These are phyloP conservation scores for Leptodactylus fuscus DNA, from an alignment of 2,113 vertebrate species.

Conservation along the genomic window DNA sequence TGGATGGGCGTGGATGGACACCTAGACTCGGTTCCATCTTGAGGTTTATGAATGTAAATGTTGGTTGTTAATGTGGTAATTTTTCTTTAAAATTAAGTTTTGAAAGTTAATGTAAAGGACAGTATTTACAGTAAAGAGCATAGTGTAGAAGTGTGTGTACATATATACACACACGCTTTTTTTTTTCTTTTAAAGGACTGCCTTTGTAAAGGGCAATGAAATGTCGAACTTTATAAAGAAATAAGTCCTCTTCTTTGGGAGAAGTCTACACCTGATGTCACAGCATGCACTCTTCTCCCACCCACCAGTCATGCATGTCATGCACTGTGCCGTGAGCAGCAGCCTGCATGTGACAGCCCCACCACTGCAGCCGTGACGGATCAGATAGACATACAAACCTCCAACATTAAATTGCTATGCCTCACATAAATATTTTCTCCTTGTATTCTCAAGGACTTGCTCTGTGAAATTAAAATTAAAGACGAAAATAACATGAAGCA, in stretches of 20 bases:
- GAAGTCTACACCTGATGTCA: not conserved
- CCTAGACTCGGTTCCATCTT: constrained; percentile 56
- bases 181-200: too few relatives aligned
- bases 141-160: not conserved
- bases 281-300: constrained; percentile 72
- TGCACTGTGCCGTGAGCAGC: constrained; percentile 74
- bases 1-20: constrained; percentile 61
- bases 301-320: constrained; percentile 75
- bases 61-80: not conserved
- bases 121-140: not conserved
- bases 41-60: not conserved
- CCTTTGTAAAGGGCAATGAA: not conserved
- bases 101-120: too few relatives aligned
- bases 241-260: not conserved
- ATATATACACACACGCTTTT: too few relatives aligned
- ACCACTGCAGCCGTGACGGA: constrained; percentile 80
- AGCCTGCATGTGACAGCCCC: constrained; percentile 85
- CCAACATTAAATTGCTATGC: constrained; percentile 99
- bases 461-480: constrained; percentile 85
- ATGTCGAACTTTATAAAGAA: not conserved
- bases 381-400: constrained; percentile 93
- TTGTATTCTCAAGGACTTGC: constrained; percentile 93
- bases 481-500: constrained; percentile 59
- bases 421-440: constrained; percentile 99
- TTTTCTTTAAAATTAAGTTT: not conserved